Evolutionary conservation across 2,888 invertebrate genomes (phyloP), one percentile per base, ranked within the genome.

Genomic region (Zygaena filipendulae): DNA sequence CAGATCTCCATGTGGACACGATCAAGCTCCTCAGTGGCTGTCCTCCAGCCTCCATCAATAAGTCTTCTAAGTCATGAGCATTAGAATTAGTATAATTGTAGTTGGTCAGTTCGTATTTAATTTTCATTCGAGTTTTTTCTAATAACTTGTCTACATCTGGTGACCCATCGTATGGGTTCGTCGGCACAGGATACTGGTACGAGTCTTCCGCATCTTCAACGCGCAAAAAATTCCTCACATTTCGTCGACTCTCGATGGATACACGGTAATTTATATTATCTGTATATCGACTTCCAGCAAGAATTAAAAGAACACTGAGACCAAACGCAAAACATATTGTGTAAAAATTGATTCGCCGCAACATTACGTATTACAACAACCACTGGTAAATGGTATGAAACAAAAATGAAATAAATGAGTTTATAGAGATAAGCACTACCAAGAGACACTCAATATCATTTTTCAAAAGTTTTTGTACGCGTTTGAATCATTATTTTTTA

Each of bases 1-100:
- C 95, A 3, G 92, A 92, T 43, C 95, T 83, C 92, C 94, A 95
- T 8, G 92, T 92, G n/a, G 93, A 91, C 35, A 93, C 71, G 40
- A 95, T 87, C 24, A 94, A 63, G 59, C 87, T 92, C 39, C 89
- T 82, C 32, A 91, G 56, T 3, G 93, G 93, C 32, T 72, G 81
- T 8, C 92, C 92, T 21, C 84, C 85, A 21, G 83, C 79, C 43
- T 87, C 88, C 43, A 87, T 74, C 2, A 88, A 82, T 48, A 90
- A 82, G 48, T 91, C 87, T 30, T 85, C 79, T 35, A 91, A 59
- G 36, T 83, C 84, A 37, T 77, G 72, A 30, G 61, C 67, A 33
- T 68, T 67, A 38, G 70, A 64, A 36, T 57, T 43, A 23, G 61
- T 59, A 35, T 63, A 66, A 40, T 71, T 75, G 40, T 68, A 71